Evolutionary conservation across 2,888 invertebrate species (phyloP).

Genomic region (Bursaphelenchus okinawaensis): DNA sequence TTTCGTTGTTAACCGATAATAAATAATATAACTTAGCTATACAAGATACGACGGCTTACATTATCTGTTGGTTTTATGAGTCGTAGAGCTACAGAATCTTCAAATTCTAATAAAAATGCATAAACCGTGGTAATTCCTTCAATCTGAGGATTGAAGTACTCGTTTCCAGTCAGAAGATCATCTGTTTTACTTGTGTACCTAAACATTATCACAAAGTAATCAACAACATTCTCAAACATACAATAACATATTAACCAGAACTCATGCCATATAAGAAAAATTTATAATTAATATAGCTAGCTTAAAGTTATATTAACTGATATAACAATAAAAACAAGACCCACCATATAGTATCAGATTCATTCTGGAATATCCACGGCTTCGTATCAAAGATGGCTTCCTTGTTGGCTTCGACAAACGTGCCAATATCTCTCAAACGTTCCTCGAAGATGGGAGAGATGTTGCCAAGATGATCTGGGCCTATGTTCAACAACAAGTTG

Average conservation of each 20-base stretch:
- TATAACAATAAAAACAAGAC: too few species aligned
- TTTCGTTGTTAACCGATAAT: too few species aligned
- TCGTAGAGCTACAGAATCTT: conserved; percentile 25
- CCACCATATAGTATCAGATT: conserved; percentile 60
- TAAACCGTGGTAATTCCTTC: conserved; percentile 42
- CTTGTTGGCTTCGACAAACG: conserved; percentile 58
- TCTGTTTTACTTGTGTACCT: conserved; percentile 44
- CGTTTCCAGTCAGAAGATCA: conserved; percentile 7
- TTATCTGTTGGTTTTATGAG: conserved; percentile 36
- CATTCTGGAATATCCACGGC: conserved; percentile 62
- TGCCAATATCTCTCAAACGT: conserved; percentile 59
- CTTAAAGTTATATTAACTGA: too few species aligned
- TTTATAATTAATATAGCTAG: too few species aligned
- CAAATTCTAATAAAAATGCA: conserved; percentile 45
- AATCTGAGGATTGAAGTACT: conserved; percentile 27
- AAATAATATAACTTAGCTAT: neutral
- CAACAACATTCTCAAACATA: conserved; percentile 9
- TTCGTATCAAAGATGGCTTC: conserved; percentile 60
- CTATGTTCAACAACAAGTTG: conserved; percentile 56
- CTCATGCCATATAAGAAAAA: too few species aligned
- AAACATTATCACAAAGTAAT: too few species aligned
- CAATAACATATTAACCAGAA: neutral
- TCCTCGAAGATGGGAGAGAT: conserved; percentile 61
- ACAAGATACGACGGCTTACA: conserved; percentile 20
- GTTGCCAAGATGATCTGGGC: conserved; percentile 60